Conservation (phyloP, 2,113 vertebrate genomes). For the Aramus guarauna region DNA sequence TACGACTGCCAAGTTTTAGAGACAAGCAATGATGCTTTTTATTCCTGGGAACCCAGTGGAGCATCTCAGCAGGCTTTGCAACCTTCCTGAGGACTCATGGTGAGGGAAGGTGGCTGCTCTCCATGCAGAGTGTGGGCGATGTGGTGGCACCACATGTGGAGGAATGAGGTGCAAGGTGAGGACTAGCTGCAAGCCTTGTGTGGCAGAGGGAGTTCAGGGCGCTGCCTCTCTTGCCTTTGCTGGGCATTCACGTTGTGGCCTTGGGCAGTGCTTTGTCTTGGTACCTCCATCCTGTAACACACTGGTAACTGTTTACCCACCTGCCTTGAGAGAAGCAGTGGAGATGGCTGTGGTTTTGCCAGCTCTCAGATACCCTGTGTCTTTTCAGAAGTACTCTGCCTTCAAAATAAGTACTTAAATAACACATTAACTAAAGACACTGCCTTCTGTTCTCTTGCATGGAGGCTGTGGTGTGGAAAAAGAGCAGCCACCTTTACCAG, state of each 20-base stretch:
- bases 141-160: neutral
- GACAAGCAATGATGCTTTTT: neutral
- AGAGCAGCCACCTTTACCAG: neutral
- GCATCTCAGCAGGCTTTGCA: neutral
- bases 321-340: neutral
- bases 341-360: neutral
- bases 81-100: neutral
- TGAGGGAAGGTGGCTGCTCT: neutral
- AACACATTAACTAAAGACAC: neutral
- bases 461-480: fast-evolving
- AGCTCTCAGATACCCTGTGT: neutral
- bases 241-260: neutral
- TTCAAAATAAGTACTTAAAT: neutral
- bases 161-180: neutral
- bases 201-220: neutral
- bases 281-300: neutral
- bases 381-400: neutral
- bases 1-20: neutral
- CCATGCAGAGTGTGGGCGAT: too few species aligned
- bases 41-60: neutral
- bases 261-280: neutral
- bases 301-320: neutral
- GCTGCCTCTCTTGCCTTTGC: neutral
- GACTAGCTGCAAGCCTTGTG: neutral
- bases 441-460: neutral